Percentiles rank a stretch among this genome's conserved stretches.
phyloP scores from a whole-genome alignment of 2,888 invertebrate species.

The Lepidochitona cinerea region DNA sequence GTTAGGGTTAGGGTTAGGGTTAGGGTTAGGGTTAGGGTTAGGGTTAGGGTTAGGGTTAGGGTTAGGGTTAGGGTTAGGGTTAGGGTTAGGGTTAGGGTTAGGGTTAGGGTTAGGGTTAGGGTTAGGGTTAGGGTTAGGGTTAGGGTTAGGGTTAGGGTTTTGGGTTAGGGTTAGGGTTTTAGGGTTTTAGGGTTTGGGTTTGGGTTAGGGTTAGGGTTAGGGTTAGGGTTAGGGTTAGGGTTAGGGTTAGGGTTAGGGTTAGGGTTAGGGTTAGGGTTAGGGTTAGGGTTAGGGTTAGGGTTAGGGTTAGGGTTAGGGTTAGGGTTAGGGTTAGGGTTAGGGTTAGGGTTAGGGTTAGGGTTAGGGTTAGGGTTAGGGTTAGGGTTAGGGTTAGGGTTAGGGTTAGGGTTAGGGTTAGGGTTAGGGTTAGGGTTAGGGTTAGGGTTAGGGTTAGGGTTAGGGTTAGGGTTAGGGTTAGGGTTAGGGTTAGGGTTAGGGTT shows the following conservation, averaged over 20 bases:
- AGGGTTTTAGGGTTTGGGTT: too few species aligned
- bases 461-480: constrained; percentile 41
- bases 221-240: constrained; percentile 23
- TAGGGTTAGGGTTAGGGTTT: constrained; percentile 37
- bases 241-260: constrained; percentile 27
- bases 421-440: constrained; percentile 26
- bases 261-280: constrained; percentile 26
- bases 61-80: constrained; percentile 23
- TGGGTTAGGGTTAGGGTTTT: constrained; percentile 40
- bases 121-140: constrained; percentile 40
- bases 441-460: constrained; percentile 36
- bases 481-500: constrained; percentile 40
- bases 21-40: constrained; percentile 27
- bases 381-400: constrained; percentile 34
- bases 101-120: constrained; percentile 31
- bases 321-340: constrained; percentile 45
- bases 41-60: constrained; percentile 39
- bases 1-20: constrained; percentile 37
- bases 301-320: constrained; percentile 39
- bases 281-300: constrained; percentile 38
- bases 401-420: constrained; percentile 25
- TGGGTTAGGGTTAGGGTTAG: constrained; percentile 42
- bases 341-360: constrained; percentile 34
- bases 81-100: constrained; percentile 29
- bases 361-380: constrained; percentile 38